These are phyloP conservation scores for Agapornis canus DNA, from an alignment of 2,797 vertebrate species.

Conservation along the genomic window DNA sequence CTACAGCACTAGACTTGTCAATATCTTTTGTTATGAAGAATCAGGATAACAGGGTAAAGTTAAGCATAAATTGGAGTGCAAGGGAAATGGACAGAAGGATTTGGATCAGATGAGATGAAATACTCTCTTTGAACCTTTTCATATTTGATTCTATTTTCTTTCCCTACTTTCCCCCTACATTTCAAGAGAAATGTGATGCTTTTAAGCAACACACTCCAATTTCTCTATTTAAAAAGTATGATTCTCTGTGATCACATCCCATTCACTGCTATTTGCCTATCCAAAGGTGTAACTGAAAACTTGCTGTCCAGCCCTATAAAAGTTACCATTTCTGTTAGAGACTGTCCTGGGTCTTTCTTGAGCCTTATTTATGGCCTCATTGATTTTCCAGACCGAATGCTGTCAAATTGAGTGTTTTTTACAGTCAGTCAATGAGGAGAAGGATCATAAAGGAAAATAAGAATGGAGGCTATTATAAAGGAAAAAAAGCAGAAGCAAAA, in stretches of 20 bases:
- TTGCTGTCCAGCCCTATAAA: neutral
- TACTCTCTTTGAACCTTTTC: neutral
- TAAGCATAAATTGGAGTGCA: neutral
- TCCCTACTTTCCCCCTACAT: neutral
- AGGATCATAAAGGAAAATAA: neutral
- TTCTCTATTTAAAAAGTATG: neutral
- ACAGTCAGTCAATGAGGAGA: neutral
- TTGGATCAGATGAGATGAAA: neutral
- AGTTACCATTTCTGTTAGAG: neutral
- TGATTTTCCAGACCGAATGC: neutral
- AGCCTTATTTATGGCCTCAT: slow-evolving; percentile 16
- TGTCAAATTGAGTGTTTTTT: neutral
- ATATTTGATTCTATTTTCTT: neutral
- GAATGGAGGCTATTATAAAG: neutral
- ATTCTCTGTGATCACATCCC: neutral
- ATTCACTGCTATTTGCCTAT: slow-evolving; percentile 14
- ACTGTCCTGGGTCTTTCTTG: neutral
- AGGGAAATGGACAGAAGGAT: neutral
- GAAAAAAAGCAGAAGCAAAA: neutral
- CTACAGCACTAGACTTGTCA: neutral
- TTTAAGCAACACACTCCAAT: neutral
- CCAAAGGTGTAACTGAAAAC: neutral
- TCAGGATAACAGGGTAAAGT: neutral
- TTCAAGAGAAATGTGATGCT: neutral
- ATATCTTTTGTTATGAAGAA: neutral